Base-by-base conservation (phyloP, 2,797 vertebrate species). In the Salmo trutta region DNA sequence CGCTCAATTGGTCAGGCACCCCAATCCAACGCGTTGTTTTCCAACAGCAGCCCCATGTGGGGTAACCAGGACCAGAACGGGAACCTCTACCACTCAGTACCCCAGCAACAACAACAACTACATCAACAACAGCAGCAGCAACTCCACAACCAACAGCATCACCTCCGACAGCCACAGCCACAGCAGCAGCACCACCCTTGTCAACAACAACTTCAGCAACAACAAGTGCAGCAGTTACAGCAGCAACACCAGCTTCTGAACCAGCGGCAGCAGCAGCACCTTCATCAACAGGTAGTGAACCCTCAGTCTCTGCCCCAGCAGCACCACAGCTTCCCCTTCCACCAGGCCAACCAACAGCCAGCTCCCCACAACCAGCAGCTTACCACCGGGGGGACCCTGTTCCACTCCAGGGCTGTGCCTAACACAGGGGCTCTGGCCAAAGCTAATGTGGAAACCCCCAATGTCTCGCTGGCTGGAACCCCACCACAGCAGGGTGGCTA, bases 11-110 rank as follows among this genome's bases (percentile, higher is more conserved):
- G 94, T 79, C 95, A 95, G 0, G 93, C 92, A 74, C 94, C 93
- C 87, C 97, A 97, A 79, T 91, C 97, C 70, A 99, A 98, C 84
- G 97, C 96, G 83, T 91, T 98, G 85, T 99, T 97, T 94, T 96
- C 97, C 87, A 96, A 95, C 88, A 95, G 95, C 71, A 98, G 97
- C 86, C 96, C 97, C 53, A 97, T 99, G 96, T 99, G 98, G 98
- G 96, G 97, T 75, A 96, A 97, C 89, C 97, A 98, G 0, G 96
- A 96, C 91, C 96, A 96, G 86, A 97, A 97, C 90, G 96, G 96
- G 68, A 97, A 96, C 81, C 94, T 96, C 75, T 99, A 97, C 90
- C 97, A 97, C 82, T 90, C 92, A 33, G 94, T 94, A 0, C 93
- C 90, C 91, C 93, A 94, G 77, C 96, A 96, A 64, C 92, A 89